phyloP scores from a whole-genome alignment of 2,113 vertebrate genomes.

The Myotis brandtii region DNA sequence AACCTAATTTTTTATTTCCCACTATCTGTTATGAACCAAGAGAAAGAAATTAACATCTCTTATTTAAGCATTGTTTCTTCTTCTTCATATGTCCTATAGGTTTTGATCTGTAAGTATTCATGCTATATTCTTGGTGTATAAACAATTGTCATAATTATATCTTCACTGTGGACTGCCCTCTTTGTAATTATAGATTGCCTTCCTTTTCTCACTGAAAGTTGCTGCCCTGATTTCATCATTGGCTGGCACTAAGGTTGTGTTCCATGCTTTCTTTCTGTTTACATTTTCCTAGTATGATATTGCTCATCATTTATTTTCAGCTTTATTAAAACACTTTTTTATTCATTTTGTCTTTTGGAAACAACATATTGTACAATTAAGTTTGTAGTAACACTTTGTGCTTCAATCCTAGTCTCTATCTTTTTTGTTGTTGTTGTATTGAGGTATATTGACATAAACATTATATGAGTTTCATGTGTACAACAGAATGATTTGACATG shows the following conservation, averaged over 20 bases:
- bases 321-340: background rate
- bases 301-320: background rate
- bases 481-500: background rate
- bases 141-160: background rate
- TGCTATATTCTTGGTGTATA: background rate
- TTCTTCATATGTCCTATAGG: background rate
- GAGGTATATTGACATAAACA: background rate
- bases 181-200: background rate
- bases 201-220: background rate
- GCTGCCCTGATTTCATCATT: background rate
- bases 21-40: background rate
- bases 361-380: background rate
- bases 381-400: background rate
- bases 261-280: background rate
- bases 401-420: background rate
- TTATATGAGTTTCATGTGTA: background rate
- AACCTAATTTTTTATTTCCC: background rate
- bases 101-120: background rate
- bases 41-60: background rate
- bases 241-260: background rate
- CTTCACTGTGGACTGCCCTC: background rate
- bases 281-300: background rate
- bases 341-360: conserved; percentile 5
- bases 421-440: background rate
- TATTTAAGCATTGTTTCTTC: background rate